Evolutionary conservation across 2,113 vertebrate genomes (phyloP).

Genomic region (Poeciliopsis turrubarensis): DNA sequence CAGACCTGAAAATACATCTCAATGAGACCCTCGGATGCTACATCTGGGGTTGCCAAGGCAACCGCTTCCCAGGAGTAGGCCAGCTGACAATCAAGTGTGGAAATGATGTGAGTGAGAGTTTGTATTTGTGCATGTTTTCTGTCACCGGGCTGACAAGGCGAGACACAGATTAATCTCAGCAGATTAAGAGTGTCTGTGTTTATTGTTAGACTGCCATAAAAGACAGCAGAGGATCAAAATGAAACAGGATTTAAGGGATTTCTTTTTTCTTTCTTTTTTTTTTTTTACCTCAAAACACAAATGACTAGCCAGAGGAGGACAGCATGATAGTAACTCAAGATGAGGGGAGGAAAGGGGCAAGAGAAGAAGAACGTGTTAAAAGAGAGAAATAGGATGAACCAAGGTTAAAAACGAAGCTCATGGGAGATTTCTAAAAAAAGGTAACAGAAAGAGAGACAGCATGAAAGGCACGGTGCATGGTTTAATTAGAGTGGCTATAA

Average conservation of each 20-base stretch:
- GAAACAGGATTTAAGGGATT: constrained; percentile 53
- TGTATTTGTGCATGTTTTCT: constrained; percentile 38
- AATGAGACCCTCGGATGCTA: constrained; percentile 42
- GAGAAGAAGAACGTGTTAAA: constrained; percentile 19
- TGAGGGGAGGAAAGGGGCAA: background rate
- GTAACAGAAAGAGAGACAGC: constrained; percentile 43
- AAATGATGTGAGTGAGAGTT: constrained; percentile 26
- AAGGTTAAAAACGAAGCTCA: constrained; percentile 59
- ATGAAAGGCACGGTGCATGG: constrained; percentile 56
- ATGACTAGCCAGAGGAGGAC: constrained; percentile 45
- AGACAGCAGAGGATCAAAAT: constrained; percentile 53
- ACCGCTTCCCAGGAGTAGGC: constrained; percentile 65
- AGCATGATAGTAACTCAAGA: constrained; percentile 21
- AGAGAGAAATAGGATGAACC: constrained; percentile 13
- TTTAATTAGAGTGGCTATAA: constrained; percentile 79
- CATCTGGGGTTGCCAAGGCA: constrained; percentile 71
- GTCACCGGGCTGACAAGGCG: constrained; percentile 58
- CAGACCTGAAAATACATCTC: constrained; percentile 32
- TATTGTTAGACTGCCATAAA: constrained; percentile 55
- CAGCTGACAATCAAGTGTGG: constrained; percentile 72
- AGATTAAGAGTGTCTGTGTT: constrained; percentile 70
- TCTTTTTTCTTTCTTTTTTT: background rate
- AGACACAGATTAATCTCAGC: constrained; percentile 69
- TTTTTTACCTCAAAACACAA: constrained; percentile 16
- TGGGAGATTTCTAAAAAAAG: constrained; percentile 37